phyloP scores from a whole-genome alignment of 2,113 vertebrate genomes.

The Silurus glanis region DNA sequence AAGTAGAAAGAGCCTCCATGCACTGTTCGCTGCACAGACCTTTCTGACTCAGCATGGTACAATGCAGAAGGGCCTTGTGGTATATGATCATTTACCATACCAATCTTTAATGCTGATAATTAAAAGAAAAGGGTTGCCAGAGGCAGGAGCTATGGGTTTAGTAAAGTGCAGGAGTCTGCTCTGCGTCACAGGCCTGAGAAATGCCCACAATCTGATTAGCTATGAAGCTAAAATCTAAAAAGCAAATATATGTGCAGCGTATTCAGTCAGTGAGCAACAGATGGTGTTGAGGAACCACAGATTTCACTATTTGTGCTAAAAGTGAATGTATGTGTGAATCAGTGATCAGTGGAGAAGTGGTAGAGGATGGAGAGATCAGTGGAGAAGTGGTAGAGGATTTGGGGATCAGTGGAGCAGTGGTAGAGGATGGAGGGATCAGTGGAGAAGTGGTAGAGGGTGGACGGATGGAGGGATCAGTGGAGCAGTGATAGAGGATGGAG shows the following conservation, averaged over 20 bases:
- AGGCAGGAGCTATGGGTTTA: conserved; percentile 43
- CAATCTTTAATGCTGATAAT: conserved; percentile 67
- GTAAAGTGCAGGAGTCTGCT: conserved; percentile 24
- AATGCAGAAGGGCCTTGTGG: conserved; percentile 77
- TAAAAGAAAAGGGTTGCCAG: conserved; percentile 64
- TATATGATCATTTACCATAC: conserved; percentile 77
- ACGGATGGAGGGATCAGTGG: too few relatives aligned
- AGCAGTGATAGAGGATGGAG: too few relatives aligned
- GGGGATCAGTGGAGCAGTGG: too few relatives aligned
- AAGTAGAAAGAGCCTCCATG: conserved; percentile 67
- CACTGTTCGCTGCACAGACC: conserved; percentile 81
- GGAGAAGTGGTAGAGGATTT: too few relatives aligned
- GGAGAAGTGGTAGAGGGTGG: too few relatives aligned
- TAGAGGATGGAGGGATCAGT: too few relatives aligned
- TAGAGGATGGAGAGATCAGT: too few relatives aligned
- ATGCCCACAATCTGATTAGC: background rate
- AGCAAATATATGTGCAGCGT: background rate
- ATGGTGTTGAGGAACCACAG: background rate
- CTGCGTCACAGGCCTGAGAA: background rate
- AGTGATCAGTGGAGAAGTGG: too few relatives aligned
- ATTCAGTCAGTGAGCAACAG: background rate
- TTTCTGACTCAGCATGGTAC: conserved; percentile 78
- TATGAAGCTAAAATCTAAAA: background rate
- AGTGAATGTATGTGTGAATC: background rate
- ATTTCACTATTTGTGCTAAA: background rate